Evolutionary conservation across 1,140 invertebrate genomes (phyloP).

Genomic region (Theocolax elegans): DNA sequence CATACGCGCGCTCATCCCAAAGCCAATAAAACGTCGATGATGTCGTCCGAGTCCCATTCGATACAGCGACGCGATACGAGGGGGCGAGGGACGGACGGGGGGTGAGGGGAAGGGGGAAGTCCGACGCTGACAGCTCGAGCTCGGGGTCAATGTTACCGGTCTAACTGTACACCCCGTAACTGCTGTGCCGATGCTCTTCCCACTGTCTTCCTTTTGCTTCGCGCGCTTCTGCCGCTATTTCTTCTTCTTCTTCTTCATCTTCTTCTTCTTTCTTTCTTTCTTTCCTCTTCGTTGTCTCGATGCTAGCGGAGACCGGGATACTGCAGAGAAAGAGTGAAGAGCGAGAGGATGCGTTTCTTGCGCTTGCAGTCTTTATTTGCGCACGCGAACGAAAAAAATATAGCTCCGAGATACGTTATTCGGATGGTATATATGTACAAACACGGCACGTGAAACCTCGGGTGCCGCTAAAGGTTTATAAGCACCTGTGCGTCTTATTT

Average conservation of each 20-base stretch:
- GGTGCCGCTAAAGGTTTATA: background rate
- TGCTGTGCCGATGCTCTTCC: background rate
- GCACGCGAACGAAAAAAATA: too few relatives aligned
- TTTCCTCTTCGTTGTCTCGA: background rate
- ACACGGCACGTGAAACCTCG: too few relatives aligned
- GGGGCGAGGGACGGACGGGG: background rate
- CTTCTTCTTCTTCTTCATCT: background rate
- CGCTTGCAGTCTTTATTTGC: background rate
- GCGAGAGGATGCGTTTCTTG: background rate
- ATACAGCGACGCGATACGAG: background rate
- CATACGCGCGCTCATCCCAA: too few relatives aligned
- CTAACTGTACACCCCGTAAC: constrained; percentile 30
- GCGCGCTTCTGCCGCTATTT: background rate
- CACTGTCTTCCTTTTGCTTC: constrained; percentile 5
- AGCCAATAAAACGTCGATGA: background rate
- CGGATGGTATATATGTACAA: too few relatives aligned
- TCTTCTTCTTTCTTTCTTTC: background rate
- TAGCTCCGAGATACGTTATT: too few relatives aligned
- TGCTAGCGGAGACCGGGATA: background rate
- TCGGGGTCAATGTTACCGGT: constrained; percentile 31
- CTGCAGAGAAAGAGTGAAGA: background rate
- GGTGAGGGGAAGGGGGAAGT: background rate
- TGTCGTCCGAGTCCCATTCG: background rate
- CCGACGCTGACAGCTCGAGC: constrained; percentile 1
- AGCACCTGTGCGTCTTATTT: background rate